Conservation (phyloP, 2,797 vertebrate genomes). For the Anguilla pacifica region DNA sequence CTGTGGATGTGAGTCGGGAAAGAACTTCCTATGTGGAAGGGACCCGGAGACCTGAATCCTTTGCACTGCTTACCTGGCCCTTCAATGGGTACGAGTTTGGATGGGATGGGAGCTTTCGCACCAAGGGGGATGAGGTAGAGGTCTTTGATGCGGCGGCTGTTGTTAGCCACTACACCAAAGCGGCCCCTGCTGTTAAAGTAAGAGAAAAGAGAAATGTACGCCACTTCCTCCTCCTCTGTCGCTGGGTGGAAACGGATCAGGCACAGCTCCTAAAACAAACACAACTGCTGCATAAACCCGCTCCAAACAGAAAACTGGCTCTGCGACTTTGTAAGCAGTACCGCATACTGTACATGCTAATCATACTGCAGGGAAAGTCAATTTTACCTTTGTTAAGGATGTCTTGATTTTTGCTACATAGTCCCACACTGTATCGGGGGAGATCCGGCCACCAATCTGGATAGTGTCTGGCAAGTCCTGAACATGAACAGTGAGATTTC, state of each 20-base stretch:
- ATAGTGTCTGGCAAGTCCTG: conserved; percentile 97
- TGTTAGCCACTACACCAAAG: conserved; percentile 95
- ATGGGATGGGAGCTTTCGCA: conserved; percentile 87
- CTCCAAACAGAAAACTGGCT: background rate
- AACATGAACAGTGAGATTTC: conserved; percentile 45
- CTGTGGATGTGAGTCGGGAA: background rate
- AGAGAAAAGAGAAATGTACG: conserved; percentile 97
- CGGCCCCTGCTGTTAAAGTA: conserved; percentile 98
- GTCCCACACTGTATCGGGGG: conserved; percentile 96
- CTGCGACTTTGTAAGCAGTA: background rate
- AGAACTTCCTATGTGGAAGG: background rate
- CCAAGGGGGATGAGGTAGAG: conserved; percentile 95
- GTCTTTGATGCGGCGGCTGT: conserved; percentile 91
- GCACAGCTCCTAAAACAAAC: conserved; percentile 85
- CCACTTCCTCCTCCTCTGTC: conserved; percentile 95
- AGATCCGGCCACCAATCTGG: conserved; percentile 93
- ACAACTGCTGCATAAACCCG: conserved; percentile 32
- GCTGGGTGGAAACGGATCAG: conserved; percentile 96
- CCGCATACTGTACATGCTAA: background rate
- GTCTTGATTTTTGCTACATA: conserved; percentile 95
- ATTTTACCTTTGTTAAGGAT: conserved; percentile 89
- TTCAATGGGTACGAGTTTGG: conserved; percentile 90
- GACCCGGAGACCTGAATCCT: background rate
- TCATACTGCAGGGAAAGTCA: background rate
- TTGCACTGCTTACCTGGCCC: conserved; percentile 86